Evolutionary conservation across 2,888 invertebrate species (phyloP).

Genomic region (Heliconius aoede): DNA sequence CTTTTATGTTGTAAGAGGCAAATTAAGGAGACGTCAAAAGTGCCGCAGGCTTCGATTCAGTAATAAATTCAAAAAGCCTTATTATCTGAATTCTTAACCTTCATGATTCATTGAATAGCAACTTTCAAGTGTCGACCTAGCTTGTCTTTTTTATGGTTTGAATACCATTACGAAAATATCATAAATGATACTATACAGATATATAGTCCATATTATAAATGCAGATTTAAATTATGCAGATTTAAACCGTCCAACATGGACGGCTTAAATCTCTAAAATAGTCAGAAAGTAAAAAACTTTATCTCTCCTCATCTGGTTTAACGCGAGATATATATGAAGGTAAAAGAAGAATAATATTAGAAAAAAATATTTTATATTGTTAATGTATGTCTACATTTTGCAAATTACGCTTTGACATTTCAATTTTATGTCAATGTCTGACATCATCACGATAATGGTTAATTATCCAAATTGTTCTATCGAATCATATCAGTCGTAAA

Average conservation of each 20-base stretch:
- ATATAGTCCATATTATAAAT: neutral
- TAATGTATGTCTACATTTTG: too few relatives aligned
- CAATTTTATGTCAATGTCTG: conserved; percentile 9
- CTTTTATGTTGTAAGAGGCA: conserved; percentile 18
- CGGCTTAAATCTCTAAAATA: neutral
- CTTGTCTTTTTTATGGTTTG: conserved; percentile 25
- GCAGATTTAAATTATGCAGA: too few relatives aligned
- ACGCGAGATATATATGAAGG: too few relatives aligned
- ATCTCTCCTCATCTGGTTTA: neutral
- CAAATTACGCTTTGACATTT: neutral
- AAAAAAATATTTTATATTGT: neutral
- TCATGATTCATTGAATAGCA: conserved; percentile 39
- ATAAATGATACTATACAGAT: neutral
- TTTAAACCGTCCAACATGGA: too few relatives aligned
- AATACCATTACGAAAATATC: conserved; percentile 8
- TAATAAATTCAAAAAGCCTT: conserved; percentile 38
- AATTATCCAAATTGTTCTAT: neutral
- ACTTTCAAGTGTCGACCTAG: conserved; percentile 40
- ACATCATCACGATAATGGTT: conserved; percentile 18
- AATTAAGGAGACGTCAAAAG: conserved; percentile 22
- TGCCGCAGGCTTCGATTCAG: conserved; percentile 26
- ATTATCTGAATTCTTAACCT: conserved; percentile 38
- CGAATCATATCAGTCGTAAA: conserved; percentile 28
- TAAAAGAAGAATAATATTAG: neutral
- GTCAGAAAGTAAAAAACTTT: neutral